Evolutionary conservation across 2,888 invertebrate genomes (phyloP), one percentile per base, ranked within the genome.

Genomic region (Meiosimyza decipiens): DNA sequence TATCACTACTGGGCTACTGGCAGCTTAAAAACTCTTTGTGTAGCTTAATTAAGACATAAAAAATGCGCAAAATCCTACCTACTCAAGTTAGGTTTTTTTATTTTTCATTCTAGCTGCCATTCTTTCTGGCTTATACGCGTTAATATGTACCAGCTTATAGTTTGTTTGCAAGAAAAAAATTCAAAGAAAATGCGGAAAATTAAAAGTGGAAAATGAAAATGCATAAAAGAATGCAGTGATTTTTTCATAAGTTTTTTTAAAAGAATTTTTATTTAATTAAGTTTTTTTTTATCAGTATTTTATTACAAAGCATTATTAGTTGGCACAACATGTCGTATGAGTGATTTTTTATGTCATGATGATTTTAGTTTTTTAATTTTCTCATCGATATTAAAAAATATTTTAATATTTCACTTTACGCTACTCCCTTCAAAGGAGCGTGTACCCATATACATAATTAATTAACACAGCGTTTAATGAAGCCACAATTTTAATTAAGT

Each of bases 151-250:
- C 18, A 28, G 12, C 15, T 13, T 16, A 57, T 11, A n/a, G 28
- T 22, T 51, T 22, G 15, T 50, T 22, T 33, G 22, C 52, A 33
- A 9, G 16, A 52, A 52, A 33, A 11, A 33, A 50, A 63, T 13
- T 4, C 47, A 57, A 57, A 57, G 57, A 67, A 67, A 60, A 22
- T 59, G 59, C 51, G 59, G 68, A 69, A 69, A 69, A 69, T 69
- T 69, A 69, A 69, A 69, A 69, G 68, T 69, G 59, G 68, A 69
- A 69, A 69, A 59, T 69, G 68, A 69, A 69, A 69, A 57, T 57
- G 55, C 18, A 67, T 16, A 40, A 55, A 40, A 7, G 16, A 22
- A 57, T 55, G 22, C 55, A 50, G 55, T 28, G n/a, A n/a, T 62
- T 15, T 16, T n/a, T 6, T 40, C 1, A 7, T 40, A 9, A 9